Evolutionary conservation across 2,888 invertebrate species (phyloP).

Genomic region (Toxonevra muliebris): DNA sequence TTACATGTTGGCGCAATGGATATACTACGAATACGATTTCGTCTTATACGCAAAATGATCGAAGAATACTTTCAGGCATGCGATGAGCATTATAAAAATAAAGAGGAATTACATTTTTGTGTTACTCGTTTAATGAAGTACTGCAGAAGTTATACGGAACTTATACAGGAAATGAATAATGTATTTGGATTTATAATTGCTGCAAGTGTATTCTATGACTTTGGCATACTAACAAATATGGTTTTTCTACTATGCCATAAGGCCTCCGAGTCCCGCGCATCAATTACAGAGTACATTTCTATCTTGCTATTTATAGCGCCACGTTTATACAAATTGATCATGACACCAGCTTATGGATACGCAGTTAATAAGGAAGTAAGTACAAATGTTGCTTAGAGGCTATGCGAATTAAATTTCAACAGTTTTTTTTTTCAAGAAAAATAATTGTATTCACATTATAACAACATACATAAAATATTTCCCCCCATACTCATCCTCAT

Average conservation of each 20-base stretch:
- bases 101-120: conserved; percentile 27
- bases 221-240: conserved; percentile 52
- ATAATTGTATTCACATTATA: conserved; percentile 47
- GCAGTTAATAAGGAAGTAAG: conserved; percentile 52
- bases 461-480: conserved; percentile 39
- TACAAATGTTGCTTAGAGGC: background rate
- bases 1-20: conserved; percentile 54
- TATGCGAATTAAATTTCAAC: background rate
- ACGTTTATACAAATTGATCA: conserved; percentile 51
- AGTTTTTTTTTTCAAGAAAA: conserved; percentile 42
- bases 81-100: background rate
- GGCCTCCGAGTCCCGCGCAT: conserved; percentile 39
- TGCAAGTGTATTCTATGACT: conserved; percentile 54
- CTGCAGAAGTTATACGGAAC: conserved; percentile 43
- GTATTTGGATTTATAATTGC: conserved; percentile 46
- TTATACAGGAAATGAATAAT: conserved; percentile 49
- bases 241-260: conserved; percentile 56
- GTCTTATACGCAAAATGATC: conserved; percentile 48
- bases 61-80: conserved; percentile 29
- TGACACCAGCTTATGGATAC: conserved; percentile 50
- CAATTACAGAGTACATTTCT: conserved; percentile 45
- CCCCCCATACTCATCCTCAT: background rate
- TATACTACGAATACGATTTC: conserved; percentile 54
- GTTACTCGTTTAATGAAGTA: conserved; percentile 21
- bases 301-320: conserved; percentile 48